Evolutionary conservation across 2,113 vertebrate species (phyloP), one percentile per base, ranked within the genome.

Genomic region (Percopsis transmontana): DNA sequence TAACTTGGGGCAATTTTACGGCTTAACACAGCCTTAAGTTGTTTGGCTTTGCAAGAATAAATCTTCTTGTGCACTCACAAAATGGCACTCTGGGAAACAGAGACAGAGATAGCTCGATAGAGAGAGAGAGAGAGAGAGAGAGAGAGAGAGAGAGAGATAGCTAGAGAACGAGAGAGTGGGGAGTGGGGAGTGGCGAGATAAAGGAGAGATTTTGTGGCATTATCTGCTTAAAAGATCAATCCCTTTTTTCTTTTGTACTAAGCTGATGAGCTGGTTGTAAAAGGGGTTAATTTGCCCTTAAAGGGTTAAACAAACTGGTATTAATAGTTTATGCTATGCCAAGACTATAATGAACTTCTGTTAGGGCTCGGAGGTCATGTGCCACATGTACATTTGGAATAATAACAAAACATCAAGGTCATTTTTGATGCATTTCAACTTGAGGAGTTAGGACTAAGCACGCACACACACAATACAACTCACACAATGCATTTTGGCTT

Each of bases 251-350:
- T 84, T 87, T 91, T 92, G 88, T 93, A 79, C 84, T 2, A 0
- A 78, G 83, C 83, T 91, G 93, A 93, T 92, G 92, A 92, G 90
- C 87, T 88, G 90, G 87, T 89, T 85, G 53, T 93, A 93, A 94
- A 92, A 92, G 89, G 81, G 94, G 94, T 95, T 94, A 95, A 94
- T 91, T 91, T 92, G 91, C 91, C 74, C 82, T 88, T 76, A 88
- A 91, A 86, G 93, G 94, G 94, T 95, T 95, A 95, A 94, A 92
- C 90, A 94, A 95, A 94, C 90, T 85, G 89, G 88, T 84, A 70
- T 77, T 79, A 59, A 66, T 70, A 75, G 69, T 80, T 88, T 73
- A 72, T 58, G 78, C 63, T 60, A 47, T 42, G 10, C 45, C 15
- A 16, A 52, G 58, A 52, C 8, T 62, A 24, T 27, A 64, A 53